Base-by-base conservation (phyloP, 2,113 vertebrate species). In the Aegotheles bennettii region DNA sequence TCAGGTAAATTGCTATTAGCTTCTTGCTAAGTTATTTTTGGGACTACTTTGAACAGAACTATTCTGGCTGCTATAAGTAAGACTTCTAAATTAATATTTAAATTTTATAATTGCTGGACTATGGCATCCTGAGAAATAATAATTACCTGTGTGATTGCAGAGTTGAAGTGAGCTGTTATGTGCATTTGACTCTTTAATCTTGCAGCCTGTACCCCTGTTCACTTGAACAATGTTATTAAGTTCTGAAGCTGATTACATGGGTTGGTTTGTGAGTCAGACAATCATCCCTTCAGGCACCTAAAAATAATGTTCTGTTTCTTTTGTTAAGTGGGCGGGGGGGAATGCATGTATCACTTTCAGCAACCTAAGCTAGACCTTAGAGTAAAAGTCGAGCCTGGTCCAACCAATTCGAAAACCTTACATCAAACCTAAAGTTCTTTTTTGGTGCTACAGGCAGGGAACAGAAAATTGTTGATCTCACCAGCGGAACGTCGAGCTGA, bases 81-180 rank as follows among this genome's bases (percentile, higher is more conserved):
- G 77, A 92, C 78, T 97, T 96, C 95, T 96, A 96, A 98, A 96
- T 97, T 96, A 97, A 94, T 97, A 97, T 97, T 95, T 47, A 96
- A 97, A 94, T 80, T 51, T 95, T 91, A 87, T 95, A 97, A 97
- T 95, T 91, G 53, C 57, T 78, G 90, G 81, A 96, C 90, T 94
- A 47, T 8, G 29, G 76, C 93, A 96, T 95, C 86, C 75, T 91
- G 84, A 95, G 94, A 91, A 97, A 92, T 97, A 97, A 97, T 97
- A 97, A 97, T 94, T 90, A 93, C 81, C 56, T 96, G 80, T 79
- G 91, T 96, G 92, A 94, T 83, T 95, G 81, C 85, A 95, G 68
- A 95, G 68, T 47, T 80, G 75, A 97, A 96, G 74, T 75, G 64
- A 87, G 67, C 65, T 94, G 69, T 96, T 96, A 84, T 9, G 40